Evolutionary conservation across 1,140 invertebrate species (phyloP).

Genomic region (Leptopilina boulardi): DNA sequence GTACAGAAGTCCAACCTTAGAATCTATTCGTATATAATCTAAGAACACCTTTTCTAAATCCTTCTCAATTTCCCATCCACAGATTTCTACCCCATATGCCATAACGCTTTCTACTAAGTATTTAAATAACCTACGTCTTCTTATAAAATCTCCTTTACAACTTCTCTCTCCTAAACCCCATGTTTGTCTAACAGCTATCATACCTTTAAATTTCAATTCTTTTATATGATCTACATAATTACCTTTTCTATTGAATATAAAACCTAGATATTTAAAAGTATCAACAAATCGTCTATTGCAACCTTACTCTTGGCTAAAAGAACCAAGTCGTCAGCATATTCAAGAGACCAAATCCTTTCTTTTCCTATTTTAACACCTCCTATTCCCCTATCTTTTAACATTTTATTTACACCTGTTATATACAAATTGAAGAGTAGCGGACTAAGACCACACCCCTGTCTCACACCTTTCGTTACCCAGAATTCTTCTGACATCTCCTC

Average conservation of each 20-base stretch:
- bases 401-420: constrained; percentile 21
- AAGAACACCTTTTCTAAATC: constrained; percentile 39
- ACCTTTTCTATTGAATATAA: constrained; percentile 30
- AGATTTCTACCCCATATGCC: constrained; percentile 45
- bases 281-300: neutral
- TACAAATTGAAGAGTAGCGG: constrained; percentile 28
- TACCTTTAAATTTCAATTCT: constrained; percentile 37
- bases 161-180: constrained; percentile 47
- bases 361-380: constrained; percentile 16
- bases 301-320: constrained; percentile 3
- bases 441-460: constrained; percentile 8
- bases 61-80: constrained; percentile 37
- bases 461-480: constrained; percentile 27
- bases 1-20: neutral
- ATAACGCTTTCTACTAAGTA: constrained; percentile 45
- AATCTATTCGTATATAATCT: neutral
- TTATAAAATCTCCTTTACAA: constrained; percentile 41
- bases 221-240: constrained; percentile 34
- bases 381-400: constrained; percentile 13
- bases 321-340: constrained; percentile 25
- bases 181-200: constrained; percentile 7
- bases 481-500: neutral
- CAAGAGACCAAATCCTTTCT: neutral
- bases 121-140: constrained; percentile 43
- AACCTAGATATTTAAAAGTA: constrained; percentile 24